Base-by-base conservation (phyloP, 1,140 invertebrate species). In the Ectropis grisescens region DNA sequence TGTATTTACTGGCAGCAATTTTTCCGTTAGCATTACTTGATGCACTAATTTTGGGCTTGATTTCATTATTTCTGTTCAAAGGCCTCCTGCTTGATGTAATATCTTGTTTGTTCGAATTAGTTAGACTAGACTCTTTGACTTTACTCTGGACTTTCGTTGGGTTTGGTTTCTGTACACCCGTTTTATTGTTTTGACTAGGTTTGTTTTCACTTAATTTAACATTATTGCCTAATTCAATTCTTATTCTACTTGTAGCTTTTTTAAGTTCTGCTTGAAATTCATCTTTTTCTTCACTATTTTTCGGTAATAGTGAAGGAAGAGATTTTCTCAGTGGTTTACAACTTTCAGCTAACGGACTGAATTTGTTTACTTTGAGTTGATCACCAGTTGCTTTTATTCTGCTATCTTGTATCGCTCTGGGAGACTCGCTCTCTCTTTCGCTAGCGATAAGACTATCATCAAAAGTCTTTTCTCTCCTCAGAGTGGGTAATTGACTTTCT, bases 191-290 rank as follows among this genome's bases (percentile, higher is more conserved):
- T 47, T 81, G 76, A 81, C 71, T 78, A 78, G 72, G 61, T 71
- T 69, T 80, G 42, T 53, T 79, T 58, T 66, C 68, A 62, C 59
- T 76, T 53, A 71, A 32, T 65, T 59, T 76, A 65, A 61, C 45
- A 67, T 66, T 80, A 80, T 37, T 67, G 35, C 59, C 67, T 72
- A 81, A 58, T 40, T 81, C 70, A 41, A 79, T 85, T 42, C 86
- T 85, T 41, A 89, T 83, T 58, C 84, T 86, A 67, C 82, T 82
- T 27, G 88, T 88, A 12, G 85, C 87, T 58, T 88, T 87, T 64
- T 87, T 85, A 14, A 90, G 64, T 67, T 90, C 88, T 13, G 84
- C 83, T 71, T 88, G 85, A 71, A 90, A 90, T 69, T 90, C 87
- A 29, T 87, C 86, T 45, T 86, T 86, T 61, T 85, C 86, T 60